phyloP scores from a whole-genome alignment of 2,113 vertebrate genomes.

The Asarcornis scutulata region DNA sequence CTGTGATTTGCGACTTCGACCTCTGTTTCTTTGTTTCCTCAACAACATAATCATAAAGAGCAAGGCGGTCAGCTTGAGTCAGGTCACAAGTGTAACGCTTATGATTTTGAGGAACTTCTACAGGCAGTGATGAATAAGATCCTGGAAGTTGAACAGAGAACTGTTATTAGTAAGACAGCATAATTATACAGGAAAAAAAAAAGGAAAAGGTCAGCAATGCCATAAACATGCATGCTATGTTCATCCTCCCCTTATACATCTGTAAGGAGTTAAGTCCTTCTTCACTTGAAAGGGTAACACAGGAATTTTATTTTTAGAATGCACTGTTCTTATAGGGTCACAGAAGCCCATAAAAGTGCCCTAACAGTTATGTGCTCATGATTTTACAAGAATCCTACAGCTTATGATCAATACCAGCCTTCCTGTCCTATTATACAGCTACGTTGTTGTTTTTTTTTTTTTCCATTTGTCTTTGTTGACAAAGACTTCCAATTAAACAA shows the following conservation, averaged over 20 bases:
- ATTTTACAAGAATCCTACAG: neutral
- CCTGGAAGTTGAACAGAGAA: conserved; percentile 75
- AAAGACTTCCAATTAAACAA: neutral
- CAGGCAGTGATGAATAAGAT: conserved; percentile 82
- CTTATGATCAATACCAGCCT: neutral
- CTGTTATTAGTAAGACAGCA: neutral
- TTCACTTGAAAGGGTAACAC: neutral
- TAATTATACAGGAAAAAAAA: neutral
- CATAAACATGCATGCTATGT: neutral
- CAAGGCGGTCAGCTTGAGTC: conserved; percentile 91
- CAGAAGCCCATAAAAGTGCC: neutral
- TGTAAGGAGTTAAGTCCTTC: neutral
- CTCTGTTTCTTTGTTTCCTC: conserved; percentile 80
- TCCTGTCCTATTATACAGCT: neutral
- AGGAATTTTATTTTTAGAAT: neutral
- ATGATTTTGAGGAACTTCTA: conserved; percentile 92
- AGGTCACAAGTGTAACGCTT: conserved; percentile 92
- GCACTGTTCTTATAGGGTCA: neutral
- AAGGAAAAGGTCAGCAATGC: neutral
- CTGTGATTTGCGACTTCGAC: conserved; percentile 67
- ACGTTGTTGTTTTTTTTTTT: neutral
- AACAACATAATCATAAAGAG: conserved; percentile 89
- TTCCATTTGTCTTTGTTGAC: neutral
- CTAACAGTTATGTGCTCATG: neutral
- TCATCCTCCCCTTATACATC: neutral